A percentile compares a stretch with the other conserved stretches of the same genome.
Evolutionary conservation across 2,888 invertebrate species (phyloP).

Genomic region (Heteropelma amictum): DNA sequence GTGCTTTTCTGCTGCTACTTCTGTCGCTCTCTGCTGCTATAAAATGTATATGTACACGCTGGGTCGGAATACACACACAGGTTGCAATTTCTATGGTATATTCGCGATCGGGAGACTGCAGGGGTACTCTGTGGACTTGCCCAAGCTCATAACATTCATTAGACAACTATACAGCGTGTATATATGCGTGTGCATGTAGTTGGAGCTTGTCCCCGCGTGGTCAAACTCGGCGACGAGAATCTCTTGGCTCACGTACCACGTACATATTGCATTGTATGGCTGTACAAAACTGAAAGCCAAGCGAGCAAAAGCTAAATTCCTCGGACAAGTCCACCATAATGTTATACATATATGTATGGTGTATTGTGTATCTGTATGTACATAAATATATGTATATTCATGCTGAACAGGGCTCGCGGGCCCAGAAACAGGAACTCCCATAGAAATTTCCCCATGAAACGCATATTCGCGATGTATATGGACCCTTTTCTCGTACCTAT

Average conservation of each 20-base stretch:
- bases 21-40: constrained; percentile 13
- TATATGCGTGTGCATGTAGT: constrained; percentile 1
- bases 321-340: constrained; percentile 1
- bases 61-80: not conserved
- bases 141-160: constrained; percentile 65
- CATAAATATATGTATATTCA: not conserved
- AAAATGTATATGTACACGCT: constrained; percentile 12
- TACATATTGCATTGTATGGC: not conserved
- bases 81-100: constrained; percentile 51
- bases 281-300: constrained; percentile 15
- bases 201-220: constrained; percentile 28
- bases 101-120: constrained; percentile 34
- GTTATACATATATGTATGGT: not conserved
- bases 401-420: constrained; percentile 7
- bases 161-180: constrained; percentile 26
- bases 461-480: constrained; percentile 21
- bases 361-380: not conserved
- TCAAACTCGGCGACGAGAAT: constrained; percentile 23
- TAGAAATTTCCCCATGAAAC: constrained; percentile 3
- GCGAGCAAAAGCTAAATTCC: constrained; percentile 26
- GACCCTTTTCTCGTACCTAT: constrained; percentile 60
- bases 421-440: constrained; percentile 29
- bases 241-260: constrained; percentile 28
- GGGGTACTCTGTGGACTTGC: constrained; percentile 46
- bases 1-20: constrained; percentile 43